Evolutionary conservation across 1,140 invertebrate species (phyloP), one percentile per base, ranked within the genome.

Genomic region (Stegodyphus dumicola): DNA sequence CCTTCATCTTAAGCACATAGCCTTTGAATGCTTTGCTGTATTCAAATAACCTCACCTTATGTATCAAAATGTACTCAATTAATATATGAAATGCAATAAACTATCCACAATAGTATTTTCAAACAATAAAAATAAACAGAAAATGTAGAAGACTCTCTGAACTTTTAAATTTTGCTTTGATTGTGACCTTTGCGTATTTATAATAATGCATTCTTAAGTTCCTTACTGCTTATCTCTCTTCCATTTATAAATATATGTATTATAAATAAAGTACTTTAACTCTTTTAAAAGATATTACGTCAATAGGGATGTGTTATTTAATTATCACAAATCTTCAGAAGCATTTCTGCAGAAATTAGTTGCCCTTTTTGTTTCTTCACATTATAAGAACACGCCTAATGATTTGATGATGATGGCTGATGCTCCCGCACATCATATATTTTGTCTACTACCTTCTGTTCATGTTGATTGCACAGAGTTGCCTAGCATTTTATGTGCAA

Each of bases 321-420:
- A 97, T 80, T 99, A 98, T 90, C 97, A 99, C 89, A 95, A 96
- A 90, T 96, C 96, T 0, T 97, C 98, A 0, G 99, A 99, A 91
- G 91, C 93, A 5, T 99, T 99, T 91, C 92, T 99, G 6, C 97
- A 99, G 89, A 92, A 95, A 88, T 89, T 99, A 0, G 96, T 99
- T 85, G 93, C 96, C 51, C 93, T 99, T 6, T 99, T 97, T 90
- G 98, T 99, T 0, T 94, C 98, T 0, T 99, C 98, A 13, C 98
- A 99, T 92, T 99, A 99, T 90, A 99, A 98, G 93, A 99, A 99
- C 91, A 97, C 95, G 83, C 99, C 99, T 0, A 99, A 99, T 92
- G 99, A 99, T 92, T 92, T 99, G 13, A 98, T 99, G 92, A 95
- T 99, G 94, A 93, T 99, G 91, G 98, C 98, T 10, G 99, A 99